These are phyloP conservation scores for Sebastes cheni DNA, from an alignment of 2,797 vertebrate genomes.

Conservation along the genomic window DNA sequence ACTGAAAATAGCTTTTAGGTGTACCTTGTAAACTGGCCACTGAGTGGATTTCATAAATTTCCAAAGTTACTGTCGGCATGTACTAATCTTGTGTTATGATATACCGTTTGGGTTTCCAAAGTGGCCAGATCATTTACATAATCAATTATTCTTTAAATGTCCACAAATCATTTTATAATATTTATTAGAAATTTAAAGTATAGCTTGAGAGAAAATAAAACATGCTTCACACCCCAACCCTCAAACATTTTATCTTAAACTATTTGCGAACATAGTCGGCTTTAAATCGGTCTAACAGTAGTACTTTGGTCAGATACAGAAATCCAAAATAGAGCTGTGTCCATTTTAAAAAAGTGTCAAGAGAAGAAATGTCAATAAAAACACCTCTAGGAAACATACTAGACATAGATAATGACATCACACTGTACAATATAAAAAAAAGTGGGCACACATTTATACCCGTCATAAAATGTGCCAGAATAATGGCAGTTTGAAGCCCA, in stretches of 20 bases:
- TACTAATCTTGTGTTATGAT: background rate
- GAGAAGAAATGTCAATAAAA: constrained; percentile 38
- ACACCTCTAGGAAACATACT: constrained; percentile 13
- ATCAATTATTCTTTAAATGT: background rate
- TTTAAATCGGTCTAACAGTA: constrained; percentile 21
- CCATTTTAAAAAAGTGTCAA: constrained; percentile 24
- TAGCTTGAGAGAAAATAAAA: constrained; percentile 9
- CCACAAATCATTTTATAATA: background rate
- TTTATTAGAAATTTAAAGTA: constrained; percentile 55
- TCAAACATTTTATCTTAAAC: constrained; percentile 7
- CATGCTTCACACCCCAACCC: background rate
- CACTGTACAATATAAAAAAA: constrained; percentile 57
- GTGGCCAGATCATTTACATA: background rate
- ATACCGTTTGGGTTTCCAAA: background rate
- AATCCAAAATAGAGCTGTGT: constrained; percentile 17
- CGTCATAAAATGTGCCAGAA: constrained; percentile 41
- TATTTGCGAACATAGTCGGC: constrained; percentile 16
- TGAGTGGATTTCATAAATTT: background rate
- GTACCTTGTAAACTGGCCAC: background rate
- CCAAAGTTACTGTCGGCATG: background rate
- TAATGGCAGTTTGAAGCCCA: constrained; percentile 49
- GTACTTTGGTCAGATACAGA: constrained; percentile 42
- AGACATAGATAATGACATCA: constrained; percentile 45
- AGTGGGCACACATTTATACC: background rate
- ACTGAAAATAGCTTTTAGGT: background rate